phyloP scores from a whole-genome alignment of 2,113 vertebrate species.

The Scalopus aquaticus region DNA sequence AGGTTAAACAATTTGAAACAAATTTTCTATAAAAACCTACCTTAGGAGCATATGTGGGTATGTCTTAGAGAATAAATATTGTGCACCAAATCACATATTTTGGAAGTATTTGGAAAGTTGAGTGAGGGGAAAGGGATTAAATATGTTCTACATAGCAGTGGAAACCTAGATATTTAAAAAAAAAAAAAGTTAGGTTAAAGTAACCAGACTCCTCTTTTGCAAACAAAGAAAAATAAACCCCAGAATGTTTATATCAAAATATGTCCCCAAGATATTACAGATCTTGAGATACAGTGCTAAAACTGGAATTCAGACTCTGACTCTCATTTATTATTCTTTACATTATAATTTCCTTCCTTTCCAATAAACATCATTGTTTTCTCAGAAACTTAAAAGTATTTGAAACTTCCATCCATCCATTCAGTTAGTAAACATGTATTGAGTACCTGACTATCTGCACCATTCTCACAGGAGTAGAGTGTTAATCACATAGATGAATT shows the following conservation, averaged over 20 bases:
- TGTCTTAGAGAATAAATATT: not conserved
- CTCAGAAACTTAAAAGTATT: not conserved
- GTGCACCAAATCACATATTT: not conserved
- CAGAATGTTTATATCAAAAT: not conserved
- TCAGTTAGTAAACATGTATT: not conserved
- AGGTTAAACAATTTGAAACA: not conserved
- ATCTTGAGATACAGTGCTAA: not conserved
- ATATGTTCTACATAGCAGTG: not conserved
- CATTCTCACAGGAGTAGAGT: no score
- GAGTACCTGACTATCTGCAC: no score
- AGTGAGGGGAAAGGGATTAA: not conserved
- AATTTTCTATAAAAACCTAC: not conserved
- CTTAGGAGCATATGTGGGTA: not conserved
- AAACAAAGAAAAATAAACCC: not conserved
- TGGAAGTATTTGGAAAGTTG: not conserved
- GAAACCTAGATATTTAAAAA: not conserved
- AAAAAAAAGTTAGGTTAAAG: not conserved
- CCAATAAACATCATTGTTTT: not conserved
- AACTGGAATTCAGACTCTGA: not conserved
- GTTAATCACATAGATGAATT: no score
- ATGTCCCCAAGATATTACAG: not conserved
- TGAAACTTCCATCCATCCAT: not conserved
- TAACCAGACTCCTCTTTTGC: not conserved
- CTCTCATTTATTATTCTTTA: not conserved
- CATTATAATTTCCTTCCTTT: not conserved